These are phyloP conservation scores for Lasiommata megera DNA, from an alignment of 2,888 invertebrate genomes.

Conservation along the genomic window DNA sequence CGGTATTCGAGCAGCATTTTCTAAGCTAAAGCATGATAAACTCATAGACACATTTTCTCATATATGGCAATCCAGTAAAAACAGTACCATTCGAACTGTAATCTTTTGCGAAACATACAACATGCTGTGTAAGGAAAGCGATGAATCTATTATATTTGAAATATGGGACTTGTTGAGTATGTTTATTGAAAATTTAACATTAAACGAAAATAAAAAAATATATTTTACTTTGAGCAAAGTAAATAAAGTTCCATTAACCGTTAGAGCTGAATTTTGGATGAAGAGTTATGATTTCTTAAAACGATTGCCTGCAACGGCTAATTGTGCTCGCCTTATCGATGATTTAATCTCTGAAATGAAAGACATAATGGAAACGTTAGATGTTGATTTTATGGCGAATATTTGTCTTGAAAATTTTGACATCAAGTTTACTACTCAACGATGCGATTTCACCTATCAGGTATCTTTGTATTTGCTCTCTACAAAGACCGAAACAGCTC, in stretches of 20 bases:
- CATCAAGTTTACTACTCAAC: conserved; percentile 36
- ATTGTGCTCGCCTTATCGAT: conserved; percentile 30
- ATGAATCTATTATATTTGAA: conserved; percentile 37
- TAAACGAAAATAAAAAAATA: conserved; percentile 53
- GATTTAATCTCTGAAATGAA: conserved; percentile 38
- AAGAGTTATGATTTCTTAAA: conserved; percentile 51
- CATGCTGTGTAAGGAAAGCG: conserved; percentile 48
- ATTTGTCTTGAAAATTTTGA: conserved; percentile 47
- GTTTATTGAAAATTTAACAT: conserved; percentile 53
- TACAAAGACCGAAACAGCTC: conserved; percentile 41
- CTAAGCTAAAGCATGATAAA: conserved; percentile 45
- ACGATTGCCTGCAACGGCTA: conserved; percentile 36
- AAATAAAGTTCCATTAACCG: conserved; percentile 41
- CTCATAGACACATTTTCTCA: conserved; percentile 45
- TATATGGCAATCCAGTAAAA: conserved; percentile 54
- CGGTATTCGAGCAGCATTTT: conserved; percentile 52
- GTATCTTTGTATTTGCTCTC: conserved; percentile 49
- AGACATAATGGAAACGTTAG: conserved; percentile 46
- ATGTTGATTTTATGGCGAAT: conserved; percentile 43
- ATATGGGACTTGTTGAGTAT: conserved; percentile 49
- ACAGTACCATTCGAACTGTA: conserved; percentile 51
- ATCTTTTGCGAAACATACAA: conserved; percentile 51
- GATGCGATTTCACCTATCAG: conserved; percentile 25
- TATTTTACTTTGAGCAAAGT: conserved; percentile 44
- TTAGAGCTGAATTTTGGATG: conserved; percentile 47